Conservation (phyloP, 1,140 invertebrate genomes). For the Cydia pomonella region DNA sequence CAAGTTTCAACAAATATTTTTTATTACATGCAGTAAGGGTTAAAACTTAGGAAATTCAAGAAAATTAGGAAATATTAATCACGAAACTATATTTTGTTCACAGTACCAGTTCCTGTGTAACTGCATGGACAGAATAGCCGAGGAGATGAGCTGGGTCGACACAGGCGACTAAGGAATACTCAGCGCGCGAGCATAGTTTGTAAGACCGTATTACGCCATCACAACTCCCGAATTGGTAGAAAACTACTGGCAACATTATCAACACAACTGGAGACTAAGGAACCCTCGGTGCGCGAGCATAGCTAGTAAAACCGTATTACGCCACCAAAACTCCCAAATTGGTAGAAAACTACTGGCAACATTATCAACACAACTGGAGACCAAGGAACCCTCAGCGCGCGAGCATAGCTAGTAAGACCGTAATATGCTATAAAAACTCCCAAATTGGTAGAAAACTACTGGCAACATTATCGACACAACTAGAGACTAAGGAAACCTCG, state of each 20-base stretch:
- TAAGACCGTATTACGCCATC: constrained; percentile 44
- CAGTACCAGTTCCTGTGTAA: constrained; percentile 96
- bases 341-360: constrained; percentile 6
- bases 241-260: constrained; percentile 18
- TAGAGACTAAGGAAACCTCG: too few species aligned
- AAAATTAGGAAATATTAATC: constrained; percentile 2
- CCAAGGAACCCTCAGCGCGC: constrained; percentile 60
- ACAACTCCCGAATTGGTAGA: constrained; percentile 28
- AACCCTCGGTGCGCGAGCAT: too few species aligned
- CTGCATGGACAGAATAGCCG: constrained; percentile 96
- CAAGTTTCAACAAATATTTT: too few species aligned
- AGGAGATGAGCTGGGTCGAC: constrained; percentile 92
- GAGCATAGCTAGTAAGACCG: constrained; percentile 41
- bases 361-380: constrained; percentile 90
- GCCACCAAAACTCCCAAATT: constrained; percentile 17
- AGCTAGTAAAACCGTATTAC: constrained; percentile 41
- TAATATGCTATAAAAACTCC: constrained; percentile 38
- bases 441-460: constrained; percentile 22
- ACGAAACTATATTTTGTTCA: constrained; percentile 58
- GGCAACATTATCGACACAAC: constrained; percentile 2
- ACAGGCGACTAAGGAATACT: constrained; percentile 83
- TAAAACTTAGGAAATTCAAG: too few species aligned
- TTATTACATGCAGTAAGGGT: too few species aligned
- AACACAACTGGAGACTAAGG: not conserved
- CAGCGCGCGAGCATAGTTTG: constrained; percentile 28